Base-by-base conservation (phyloP, 2,797 vertebrate genomes). In the Oceanodroma leucorhoa region DNA sequence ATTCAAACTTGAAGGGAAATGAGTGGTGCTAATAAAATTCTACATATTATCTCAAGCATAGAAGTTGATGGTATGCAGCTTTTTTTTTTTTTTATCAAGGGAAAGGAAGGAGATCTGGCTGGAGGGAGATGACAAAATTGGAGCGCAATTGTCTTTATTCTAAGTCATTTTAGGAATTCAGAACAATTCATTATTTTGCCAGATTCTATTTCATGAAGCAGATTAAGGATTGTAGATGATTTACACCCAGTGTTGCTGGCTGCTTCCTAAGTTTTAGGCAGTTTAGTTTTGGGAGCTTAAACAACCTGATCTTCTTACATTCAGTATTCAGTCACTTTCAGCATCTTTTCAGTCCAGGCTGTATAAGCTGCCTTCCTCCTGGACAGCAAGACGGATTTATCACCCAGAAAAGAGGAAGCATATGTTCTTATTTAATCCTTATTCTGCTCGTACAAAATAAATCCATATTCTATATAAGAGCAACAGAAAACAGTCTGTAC, bases 381-480 rank as follows among this genome's bases (percentile, higher is more conserved):
- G 86, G 87, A 89, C 75, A 93, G 83, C 60, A 82, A 84, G 57
- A 87, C 51, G 67, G 79, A 96, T 95, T 94, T 95, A 95, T 82
- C 87, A 89, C 66, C 57, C 80, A 82, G 83, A 86, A 84, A 93
- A 89, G 58, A 76, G 4, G 46, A 57, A 78, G 62, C 75, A 57
- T 92, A 76, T 94, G 93, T 71, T 94, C 93, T 93, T 89, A 91
- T 85, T 81, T 86, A 96, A 96, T 84, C 83, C 88, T 88, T 89
- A 91, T 61, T 91, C 70, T 67, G 40, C 53, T 85, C 8, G 0
- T 69, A 76, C 50, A 87, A 92, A 93, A 92, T 78, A 70, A 85
- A 84, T 67, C 66, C 58, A 51, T 77, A 90, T 61, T 81, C 62
- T 79, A 61, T 53, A 43, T 14, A 50, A 67, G 6, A 73, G 62